Percentiles rank a stretch among this genome's conserved stretches.
These are phyloP conservation scores for Leptinotarsa rubiginosa DNA, from an alignment of 2,888 invertebrate species.

Conservation along the genomic window DNA sequence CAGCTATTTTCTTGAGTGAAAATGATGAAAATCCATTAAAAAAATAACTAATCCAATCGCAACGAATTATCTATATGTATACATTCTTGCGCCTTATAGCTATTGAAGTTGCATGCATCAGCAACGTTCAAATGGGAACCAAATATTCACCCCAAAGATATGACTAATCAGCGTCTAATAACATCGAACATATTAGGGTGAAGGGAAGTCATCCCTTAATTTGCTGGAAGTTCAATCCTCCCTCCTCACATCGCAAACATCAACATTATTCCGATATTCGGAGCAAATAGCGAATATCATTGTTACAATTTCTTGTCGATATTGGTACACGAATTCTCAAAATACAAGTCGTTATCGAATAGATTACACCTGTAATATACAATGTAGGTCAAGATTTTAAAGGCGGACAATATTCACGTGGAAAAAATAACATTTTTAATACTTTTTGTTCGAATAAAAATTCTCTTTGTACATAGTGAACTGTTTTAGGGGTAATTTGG, in stretches of 20 bases:
- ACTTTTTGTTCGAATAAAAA: too few relatives aligned
- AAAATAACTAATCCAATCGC: background rate
- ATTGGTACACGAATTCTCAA: constrained; percentile 8
- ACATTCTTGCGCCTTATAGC: too few relatives aligned
- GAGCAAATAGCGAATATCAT: constrained; percentile 30
- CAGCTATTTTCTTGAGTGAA: background rate
- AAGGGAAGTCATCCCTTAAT: constrained; percentile 35
- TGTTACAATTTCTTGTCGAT: constrained; percentile 30
- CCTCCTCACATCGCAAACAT: constrained; percentile 41
- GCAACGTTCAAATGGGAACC: constrained; percentile 3
- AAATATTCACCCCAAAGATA: constrained; percentile 30
- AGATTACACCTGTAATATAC: too few relatives aligned
- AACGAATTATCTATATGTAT: background rate
- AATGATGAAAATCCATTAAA: background rate
- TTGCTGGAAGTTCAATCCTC: constrained; percentile 26
- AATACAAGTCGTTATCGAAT: background rate
- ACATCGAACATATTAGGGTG: constrained; percentile 39
- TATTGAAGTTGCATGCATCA: constrained; percentile 1
- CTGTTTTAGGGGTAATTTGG: too few relatives aligned
- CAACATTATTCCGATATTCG: constrained; percentile 36
- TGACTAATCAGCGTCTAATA: constrained; percentile 43
- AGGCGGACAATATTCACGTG: too few relatives aligned
- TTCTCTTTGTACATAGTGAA: too few relatives aligned
- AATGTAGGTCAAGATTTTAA: too few relatives aligned
- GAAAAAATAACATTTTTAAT: too few relatives aligned